phyloP scores from a whole-genome alignment of 2,797 vertebrate species.

The Discoglossus pictus region DNA sequence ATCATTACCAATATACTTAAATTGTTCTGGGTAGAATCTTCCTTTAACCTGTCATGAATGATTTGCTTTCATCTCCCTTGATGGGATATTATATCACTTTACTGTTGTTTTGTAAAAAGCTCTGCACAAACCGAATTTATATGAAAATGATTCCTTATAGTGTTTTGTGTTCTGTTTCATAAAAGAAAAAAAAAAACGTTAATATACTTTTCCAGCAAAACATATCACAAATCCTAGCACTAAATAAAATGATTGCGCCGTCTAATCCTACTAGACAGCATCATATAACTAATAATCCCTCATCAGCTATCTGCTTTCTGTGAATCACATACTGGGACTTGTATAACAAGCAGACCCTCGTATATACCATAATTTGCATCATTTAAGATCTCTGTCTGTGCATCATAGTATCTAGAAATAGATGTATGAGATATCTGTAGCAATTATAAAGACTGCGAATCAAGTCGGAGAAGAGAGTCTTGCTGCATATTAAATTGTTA shows the following conservation, averaged over 20 bases:
- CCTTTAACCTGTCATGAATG: too few relatives aligned
- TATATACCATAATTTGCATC: constrained; percentile 18
- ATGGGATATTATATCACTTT: too few relatives aligned
- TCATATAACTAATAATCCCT: background rate
- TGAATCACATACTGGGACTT: background rate
- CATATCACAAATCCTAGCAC: background rate
- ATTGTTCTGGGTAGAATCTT: too few relatives aligned
- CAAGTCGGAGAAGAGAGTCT: background rate
- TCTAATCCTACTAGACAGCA: constrained; percentile 3
- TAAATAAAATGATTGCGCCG: background rate
- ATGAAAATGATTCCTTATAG: too few relatives aligned
- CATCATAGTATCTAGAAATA: background rate
- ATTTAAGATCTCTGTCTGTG: constrained; percentile 15
- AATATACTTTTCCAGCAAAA: background rate
- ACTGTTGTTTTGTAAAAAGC: too few relatives aligned
- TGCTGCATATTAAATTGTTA: background rate
- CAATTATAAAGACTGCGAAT: background rate
- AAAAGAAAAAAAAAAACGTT: too few relatives aligned
- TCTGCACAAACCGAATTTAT: too few relatives aligned
- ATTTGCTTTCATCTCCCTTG: too few relatives aligned
- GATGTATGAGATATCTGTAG: background rate
- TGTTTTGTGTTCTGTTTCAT: too few relatives aligned
- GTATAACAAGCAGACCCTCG: background rate
- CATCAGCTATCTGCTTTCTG: background rate
- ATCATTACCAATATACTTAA: too few relatives aligned